These are phyloP conservation scores for Pocota personata DNA, from an alignment of 2,888 invertebrate species.

Conservation along the genomic window DNA sequence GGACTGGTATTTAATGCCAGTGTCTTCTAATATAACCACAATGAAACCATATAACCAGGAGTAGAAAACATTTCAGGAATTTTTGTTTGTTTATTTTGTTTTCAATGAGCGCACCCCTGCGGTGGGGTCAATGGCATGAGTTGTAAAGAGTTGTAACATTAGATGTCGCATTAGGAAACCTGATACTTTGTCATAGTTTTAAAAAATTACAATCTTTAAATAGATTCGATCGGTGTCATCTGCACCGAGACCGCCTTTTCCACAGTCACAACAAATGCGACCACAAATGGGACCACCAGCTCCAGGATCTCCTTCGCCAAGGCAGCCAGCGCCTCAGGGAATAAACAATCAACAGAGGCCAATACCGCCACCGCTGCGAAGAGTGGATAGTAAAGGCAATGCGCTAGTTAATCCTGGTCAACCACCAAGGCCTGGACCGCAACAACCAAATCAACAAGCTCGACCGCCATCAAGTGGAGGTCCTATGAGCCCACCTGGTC, in stretches of 20 bases:
- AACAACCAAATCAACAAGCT: constrained; percentile 77
- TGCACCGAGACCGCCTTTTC: constrained; percentile 77
- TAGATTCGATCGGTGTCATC: constrained; percentile 79
- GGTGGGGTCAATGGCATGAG: constrained; percentile 21
- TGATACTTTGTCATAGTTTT: constrained; percentile 14
- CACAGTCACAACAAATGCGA: constrained; percentile 66
- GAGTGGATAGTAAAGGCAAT: constrained; percentile 83
- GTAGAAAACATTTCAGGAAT: constrained; percentile 22
- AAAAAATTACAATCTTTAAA: constrained; percentile 74
- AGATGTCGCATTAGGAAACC: constrained; percentile 10
- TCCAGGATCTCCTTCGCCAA: constrained; percentile 78
- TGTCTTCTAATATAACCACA: constrained; percentile 40
- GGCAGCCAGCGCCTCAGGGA: constrained; percentile 78
- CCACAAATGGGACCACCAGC: constrained; percentile 79
- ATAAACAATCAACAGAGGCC: constrained; percentile 75
- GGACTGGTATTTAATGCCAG: constrained; percentile 34
- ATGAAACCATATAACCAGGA: constrained; percentile 9
- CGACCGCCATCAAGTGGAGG: constrained; percentile 77
- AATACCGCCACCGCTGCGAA: constrained; percentile 81
- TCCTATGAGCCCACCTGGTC: constrained; percentile 79
- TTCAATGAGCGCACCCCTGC: not conserved
- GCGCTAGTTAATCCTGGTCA: constrained; percentile 78
- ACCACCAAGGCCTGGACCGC: constrained; percentile 76
- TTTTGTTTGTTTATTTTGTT: not conserved
- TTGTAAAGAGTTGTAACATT: constrained; percentile 12